Base-by-base conservation (phyloP, 2,888 invertebrate species). In the Corbicula japonica region DNA sequence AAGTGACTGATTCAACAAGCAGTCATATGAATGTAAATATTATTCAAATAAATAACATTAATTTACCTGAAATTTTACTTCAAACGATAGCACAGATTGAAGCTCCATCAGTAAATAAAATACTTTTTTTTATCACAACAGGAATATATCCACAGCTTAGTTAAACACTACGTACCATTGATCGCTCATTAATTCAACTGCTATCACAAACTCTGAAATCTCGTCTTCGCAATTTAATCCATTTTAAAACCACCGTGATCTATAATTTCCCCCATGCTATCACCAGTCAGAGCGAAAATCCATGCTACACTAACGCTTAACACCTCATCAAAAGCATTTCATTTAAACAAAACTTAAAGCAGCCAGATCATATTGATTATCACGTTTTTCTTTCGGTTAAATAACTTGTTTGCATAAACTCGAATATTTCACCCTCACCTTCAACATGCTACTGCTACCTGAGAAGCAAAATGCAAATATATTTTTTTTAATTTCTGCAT, bases 41-140 rank as follows among this genome's bases (percentile, higher is more conserved):
- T 10, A 30, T 54, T 15, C 2, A 4, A 50, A 23, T 30, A 54
- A 18, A 30, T 32, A 54, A 54, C n/a, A 32, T 28, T 26, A 50
- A 54, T 15, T 54, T 54, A 54, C 28, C 32, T 28, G 15, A 54
- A 54, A 30, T 6, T 28, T 54, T 54, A 54, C 54, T 32, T 54
- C 15, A 2, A 28, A 32, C 32, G 28, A 30, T 54, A 23, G 32
- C 32, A 54, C 28, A 54, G 28, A 28, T 18, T n/a, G 3, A 30
- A 30, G 18, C 23, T 50, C 50, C 23, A 50, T 26, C 23, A 23
- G n/a, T 23, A 23, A 12, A n/a, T n/a, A 50, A 50, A n/a, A 26
- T 3, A 50, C 28, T 26, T 50, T 8, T 50, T 50, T 8, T 54
- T 10, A 1, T 23, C 50, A 3, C 50, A n/a, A 26, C 8, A 50